phyloP scores from a whole-genome alignment of 2,113 vertebrate species.

The Scartelaos histophorus region DNA sequence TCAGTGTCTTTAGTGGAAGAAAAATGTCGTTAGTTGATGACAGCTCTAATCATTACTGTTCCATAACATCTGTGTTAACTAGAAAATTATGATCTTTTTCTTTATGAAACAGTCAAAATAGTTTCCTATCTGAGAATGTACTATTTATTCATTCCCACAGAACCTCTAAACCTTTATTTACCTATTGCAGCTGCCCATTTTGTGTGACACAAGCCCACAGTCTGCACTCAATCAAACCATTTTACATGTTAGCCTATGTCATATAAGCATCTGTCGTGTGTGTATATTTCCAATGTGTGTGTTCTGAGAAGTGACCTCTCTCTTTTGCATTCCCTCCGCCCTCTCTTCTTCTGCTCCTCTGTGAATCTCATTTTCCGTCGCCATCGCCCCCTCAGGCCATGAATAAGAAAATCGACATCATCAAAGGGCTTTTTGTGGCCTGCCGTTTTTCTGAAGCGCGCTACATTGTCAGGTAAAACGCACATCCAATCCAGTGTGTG shows the following conservation, averaged over 20 bases:
- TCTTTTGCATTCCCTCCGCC: slow-evolving; percentile 52
- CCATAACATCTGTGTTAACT: too few species aligned
- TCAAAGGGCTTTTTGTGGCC: slow-evolving; percentile 90
- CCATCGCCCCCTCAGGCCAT: slow-evolving; percentile 77
- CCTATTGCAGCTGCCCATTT: too few species aligned
- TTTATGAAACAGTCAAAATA: too few species aligned
- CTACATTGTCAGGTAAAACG: slow-evolving; percentile 84
- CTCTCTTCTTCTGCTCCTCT: slow-evolving; percentile 30
- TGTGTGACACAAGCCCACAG: slow-evolving; percentile 13
- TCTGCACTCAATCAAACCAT: slow-evolving; percentile 29
- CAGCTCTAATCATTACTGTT: too few species aligned
- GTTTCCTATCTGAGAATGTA: too few species aligned
- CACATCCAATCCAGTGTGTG: not conserved
- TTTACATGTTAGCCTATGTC: slow-evolving; percentile 39
- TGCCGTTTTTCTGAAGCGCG: slow-evolving; percentile 89
- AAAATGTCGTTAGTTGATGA: too few species aligned
- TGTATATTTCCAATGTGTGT: slow-evolving; percentile 21
- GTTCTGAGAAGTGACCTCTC: slow-evolving; percentile 53
- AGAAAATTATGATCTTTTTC: too few species aligned
- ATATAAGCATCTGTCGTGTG: slow-evolving; percentile 12
- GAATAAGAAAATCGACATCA: slow-evolving; percentile 91
- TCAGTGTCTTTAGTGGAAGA: too few species aligned
- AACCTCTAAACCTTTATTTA: too few species aligned
- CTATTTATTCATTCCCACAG: too few species aligned
- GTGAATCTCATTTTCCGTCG: slow-evolving; percentile 64